These are phyloP conservation scores for Cydia pomonella DNA, from an alignment of 1,140 invertebrate species.

Conservation along the genomic window DNA sequence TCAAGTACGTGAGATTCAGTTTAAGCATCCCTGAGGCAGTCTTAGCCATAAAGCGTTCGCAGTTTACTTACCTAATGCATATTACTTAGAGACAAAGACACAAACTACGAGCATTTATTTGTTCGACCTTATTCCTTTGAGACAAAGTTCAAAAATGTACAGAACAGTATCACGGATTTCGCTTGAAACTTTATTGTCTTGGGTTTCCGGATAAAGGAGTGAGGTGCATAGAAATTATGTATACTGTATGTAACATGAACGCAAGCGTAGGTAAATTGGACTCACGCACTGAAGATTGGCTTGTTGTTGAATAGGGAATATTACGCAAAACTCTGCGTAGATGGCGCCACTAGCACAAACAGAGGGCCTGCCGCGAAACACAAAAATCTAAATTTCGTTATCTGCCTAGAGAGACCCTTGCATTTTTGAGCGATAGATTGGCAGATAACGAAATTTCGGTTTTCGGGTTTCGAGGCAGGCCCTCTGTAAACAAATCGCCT, in stretches of 20 bases:
- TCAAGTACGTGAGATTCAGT: constrained; percentile 5
- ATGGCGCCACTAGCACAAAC: too few species aligned
- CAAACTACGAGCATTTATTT: constrained; percentile 12
- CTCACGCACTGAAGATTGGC: too few species aligned
- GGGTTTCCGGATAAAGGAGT: not conserved
- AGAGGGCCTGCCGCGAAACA: too few species aligned
- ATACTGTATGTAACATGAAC: not conserved
- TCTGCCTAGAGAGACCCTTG: too few species aligned
- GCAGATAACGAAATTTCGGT: too few species aligned
- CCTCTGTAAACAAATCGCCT: too few species aligned
- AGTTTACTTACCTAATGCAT: constrained; percentile 7
- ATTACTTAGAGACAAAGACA: not conserved
- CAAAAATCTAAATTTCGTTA: too few species aligned
- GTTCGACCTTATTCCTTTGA: not conserved
- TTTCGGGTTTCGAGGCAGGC: too few species aligned
- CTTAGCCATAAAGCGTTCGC: constrained; percentile 4
- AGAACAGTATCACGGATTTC: not conserved
- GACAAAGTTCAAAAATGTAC: not conserved
- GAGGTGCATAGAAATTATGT: not conserved
- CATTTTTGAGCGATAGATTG: too few species aligned
- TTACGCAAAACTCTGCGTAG: too few species aligned
- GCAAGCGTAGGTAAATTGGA: too few species aligned
- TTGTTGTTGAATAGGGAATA: too few species aligned
- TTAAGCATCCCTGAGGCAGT: not conserved
- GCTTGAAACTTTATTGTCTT: not conserved